Evolutionary conservation across 1,140 invertebrate genomes (phyloP).

Genomic region (Hydropsyche tenuis): DNA sequence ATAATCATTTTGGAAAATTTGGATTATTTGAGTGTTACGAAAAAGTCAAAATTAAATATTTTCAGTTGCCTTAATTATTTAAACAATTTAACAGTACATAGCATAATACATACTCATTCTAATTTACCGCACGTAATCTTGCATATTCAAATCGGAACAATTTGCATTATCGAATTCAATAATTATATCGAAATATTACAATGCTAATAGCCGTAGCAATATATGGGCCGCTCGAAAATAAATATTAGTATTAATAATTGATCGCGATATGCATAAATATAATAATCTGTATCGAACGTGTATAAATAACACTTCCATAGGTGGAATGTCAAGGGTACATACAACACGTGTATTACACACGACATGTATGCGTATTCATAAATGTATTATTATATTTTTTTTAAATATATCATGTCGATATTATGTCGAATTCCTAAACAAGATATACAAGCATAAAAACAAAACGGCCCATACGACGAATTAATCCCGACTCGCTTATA

Average conservation of each 20-base stretch:
- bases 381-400: conserved; percentile 11
- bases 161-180: no score
- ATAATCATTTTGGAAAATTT: no score
- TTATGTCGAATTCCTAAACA: conserved; percentile 40
- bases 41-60: no score
- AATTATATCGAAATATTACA: no score
- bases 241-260: background rate
- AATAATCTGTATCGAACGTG: conserved; percentile 18
- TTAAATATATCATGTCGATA: conserved; percentile 34
- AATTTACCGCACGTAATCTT: no score
- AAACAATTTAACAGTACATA: no score
- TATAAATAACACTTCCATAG: background rate
- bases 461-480: conserved; percentile 33
- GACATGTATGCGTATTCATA: conserved; percentile 8
- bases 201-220: no score
- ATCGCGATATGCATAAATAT: no score
- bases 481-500: conserved; percentile 38
- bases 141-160: no score
- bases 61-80: no score
- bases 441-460: conserved; percentile 32
- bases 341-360: background rate
- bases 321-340: background rate
- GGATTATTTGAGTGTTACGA: no score
- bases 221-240: background rate
- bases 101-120: no score